Evolutionary conservation across 1,140 invertebrate species (phyloP).

Genomic region (Lepidostoma basale): DNA sequence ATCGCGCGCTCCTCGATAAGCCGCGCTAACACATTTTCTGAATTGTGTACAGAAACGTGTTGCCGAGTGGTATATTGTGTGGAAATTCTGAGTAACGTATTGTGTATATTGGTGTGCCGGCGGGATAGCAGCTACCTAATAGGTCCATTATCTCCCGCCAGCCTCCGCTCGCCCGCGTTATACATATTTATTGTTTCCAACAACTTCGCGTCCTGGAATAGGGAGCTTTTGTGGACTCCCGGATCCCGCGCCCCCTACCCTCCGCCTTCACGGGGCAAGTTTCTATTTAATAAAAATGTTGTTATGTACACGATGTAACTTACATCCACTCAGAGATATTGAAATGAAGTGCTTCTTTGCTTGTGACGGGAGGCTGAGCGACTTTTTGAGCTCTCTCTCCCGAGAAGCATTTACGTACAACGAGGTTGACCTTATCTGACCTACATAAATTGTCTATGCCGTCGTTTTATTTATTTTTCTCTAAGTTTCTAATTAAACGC

Average conservation of each 20-base stretch:
- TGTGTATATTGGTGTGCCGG: conserved; percentile 19
- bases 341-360: conserved; percentile 4
- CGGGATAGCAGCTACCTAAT: conserved; percentile 14
- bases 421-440: too few species aligned
- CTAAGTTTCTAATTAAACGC: too few species aligned
- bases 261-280: too few species aligned
- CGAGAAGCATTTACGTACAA: too few species aligned
- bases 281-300: conserved; percentile 25
- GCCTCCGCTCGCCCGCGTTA: neutral
- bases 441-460: too few species aligned
- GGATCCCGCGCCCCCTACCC: too few species aligned
- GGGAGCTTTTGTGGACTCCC: neutral
- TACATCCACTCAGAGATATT: conserved; percentile 16
- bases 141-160: conserved; percentile 13
- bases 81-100: conserved; percentile 1
- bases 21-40: conserved; percentile 18
- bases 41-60: conserved; percentile 13
- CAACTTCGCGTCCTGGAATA: neutral
- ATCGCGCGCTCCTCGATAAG: conserved; percentile 14
- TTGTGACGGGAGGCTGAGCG: neutral
- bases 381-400: too few species aligned
- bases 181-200: conserved; percentile 25
- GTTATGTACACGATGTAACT: too few species aligned
- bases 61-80: conserved; percentile 19
- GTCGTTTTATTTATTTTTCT: too few species aligned